Conservation (phyloP, 2,888 invertebrate genomes). For the Merodon equestris region DNA sequence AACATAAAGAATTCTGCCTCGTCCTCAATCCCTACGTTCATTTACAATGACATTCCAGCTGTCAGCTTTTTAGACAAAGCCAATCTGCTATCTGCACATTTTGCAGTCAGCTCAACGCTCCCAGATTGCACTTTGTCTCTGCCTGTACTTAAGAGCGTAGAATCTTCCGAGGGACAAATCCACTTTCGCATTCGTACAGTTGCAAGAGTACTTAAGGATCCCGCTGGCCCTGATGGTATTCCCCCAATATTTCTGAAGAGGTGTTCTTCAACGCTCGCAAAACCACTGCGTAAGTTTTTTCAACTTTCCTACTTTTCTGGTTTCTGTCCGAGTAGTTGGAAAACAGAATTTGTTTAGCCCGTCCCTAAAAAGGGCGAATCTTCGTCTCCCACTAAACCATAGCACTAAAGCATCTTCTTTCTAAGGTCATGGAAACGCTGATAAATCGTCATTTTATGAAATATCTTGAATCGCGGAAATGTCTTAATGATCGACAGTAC, state of each 20-base stretch:
- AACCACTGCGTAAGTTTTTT: conserved; percentile 14
- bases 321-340: conserved; percentile 7
- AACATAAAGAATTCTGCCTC: no score
- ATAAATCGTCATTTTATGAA: conserved; percentile 1
- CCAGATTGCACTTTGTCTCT: conserved; percentile 12
- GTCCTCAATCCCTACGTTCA: no score
- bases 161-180: conserved; percentile 4
- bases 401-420: conserved; percentile 2
- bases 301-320: conserved; percentile 15
- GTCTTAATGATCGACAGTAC: no score
- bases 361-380: neutral
- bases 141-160: conserved; percentile 4
- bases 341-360: conserved; percentile 5
- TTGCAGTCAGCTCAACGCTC: conserved; percentile 24
- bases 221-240: conserved; percentile 26
- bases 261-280: conserved; percentile 23
- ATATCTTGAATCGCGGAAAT: conserved; percentile 1
- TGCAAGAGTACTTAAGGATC: conserved; percentile 8
- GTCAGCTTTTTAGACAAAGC: conserved; percentile 19
- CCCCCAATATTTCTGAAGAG: conserved; percentile 26
- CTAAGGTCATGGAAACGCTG: conserved; percentile 14
- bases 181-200: conserved; percentile 18
- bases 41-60: neutral
- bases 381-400: neutral
- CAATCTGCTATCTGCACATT: conserved; percentile 27